Evolutionary conservation across 2,113 vertebrate species (phyloP).

Genomic region (Balaenoptera acutorostrata): DNA sequence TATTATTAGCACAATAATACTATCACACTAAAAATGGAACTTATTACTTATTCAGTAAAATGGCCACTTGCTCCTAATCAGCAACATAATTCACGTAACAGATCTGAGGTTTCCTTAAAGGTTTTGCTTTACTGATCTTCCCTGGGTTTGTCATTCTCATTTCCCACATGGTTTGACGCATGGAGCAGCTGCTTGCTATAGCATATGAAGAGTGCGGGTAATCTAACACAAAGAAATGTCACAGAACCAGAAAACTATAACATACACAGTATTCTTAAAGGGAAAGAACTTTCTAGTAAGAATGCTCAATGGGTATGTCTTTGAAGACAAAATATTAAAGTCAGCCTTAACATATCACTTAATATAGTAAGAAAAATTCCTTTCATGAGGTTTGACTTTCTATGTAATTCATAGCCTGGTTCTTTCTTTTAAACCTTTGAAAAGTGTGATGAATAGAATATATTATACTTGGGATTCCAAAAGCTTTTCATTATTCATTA

Average conservation of each 20-base stretch:
- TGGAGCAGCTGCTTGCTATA: neutral
- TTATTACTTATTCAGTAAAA: conserved; percentile 35
- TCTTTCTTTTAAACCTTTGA: conserved; percentile 49
- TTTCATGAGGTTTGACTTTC: conserved; percentile 51
- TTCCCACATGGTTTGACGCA: neutral
- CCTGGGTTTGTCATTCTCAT: neutral
- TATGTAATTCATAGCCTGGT: conserved; percentile 25
- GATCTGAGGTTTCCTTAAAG: neutral
- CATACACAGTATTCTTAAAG: conserved; percentile 29
- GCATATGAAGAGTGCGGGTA: neutral
- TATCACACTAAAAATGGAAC: conserved; percentile 10
- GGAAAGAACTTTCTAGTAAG: conserved; percentile 53
- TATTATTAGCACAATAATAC: neutral
- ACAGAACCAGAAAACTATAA: neutral
- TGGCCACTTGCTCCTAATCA: neutral
- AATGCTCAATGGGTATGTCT: conserved; percentile 31
- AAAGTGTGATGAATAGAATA: neutral
- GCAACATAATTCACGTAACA: neutral
- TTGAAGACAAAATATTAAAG: conserved; percentile 45
- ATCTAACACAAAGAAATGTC: conserved; percentile 18
- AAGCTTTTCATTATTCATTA: conserved; percentile 35
- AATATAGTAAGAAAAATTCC: conserved; percentile 32
- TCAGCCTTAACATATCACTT: conserved; percentile 42
- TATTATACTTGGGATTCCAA: neutral
- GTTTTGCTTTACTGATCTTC: neutral